Base-by-base conservation (phyloP, 2,888 invertebrate genomes). In the Aspidiotus rigidus region DNA sequence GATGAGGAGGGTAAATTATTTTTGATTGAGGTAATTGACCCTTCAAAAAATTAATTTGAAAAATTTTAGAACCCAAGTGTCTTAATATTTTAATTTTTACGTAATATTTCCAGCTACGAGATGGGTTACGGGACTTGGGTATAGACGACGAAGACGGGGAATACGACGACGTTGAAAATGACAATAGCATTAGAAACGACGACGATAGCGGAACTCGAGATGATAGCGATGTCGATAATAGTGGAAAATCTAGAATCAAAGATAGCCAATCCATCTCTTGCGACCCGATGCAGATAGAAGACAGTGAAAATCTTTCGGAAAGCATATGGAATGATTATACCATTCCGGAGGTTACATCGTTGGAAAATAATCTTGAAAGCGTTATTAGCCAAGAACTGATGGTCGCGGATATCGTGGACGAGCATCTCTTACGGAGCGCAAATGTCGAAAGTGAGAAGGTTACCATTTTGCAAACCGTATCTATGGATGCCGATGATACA, bases 291-390 rank as follows among this genome's bases (percentile, higher is more conserved):
- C 44, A 57, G 7, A 59, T 66, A 5, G 49, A 59, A 9, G 66
- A 66, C 15, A 28, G 44, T 9, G 66, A 66, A 60, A 66, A 66
- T 40, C 40, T 66, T 1, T 61, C 54, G 54, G 69, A 69, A 53
- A 62, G 62, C 17, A 62, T 62, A 40, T 69, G 69, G 69, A 69
- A 69, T 28, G 69, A 62, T 62, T 69, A 69, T 41, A 62, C 69
- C 10, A 57, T 69, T 17, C 55, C 69, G 15, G 55, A 62, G 39
- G 11, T 69, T 49, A 55, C 69, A 11, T 62, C 62, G 3, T 44
- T 69, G 44, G 62, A 69, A 44, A 62, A 69, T n/a, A 69, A 69
- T 62, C 62, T 69, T 7, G 69, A 62, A n/a, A 69, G 62, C 54
- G 62, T 62, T 8, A 62, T 69, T 41, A 62, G 62, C 9, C 62